phyloP scores from a whole-genome alignment of 2,113 vertebrate species.

The Glaucomys volans region DNA sequence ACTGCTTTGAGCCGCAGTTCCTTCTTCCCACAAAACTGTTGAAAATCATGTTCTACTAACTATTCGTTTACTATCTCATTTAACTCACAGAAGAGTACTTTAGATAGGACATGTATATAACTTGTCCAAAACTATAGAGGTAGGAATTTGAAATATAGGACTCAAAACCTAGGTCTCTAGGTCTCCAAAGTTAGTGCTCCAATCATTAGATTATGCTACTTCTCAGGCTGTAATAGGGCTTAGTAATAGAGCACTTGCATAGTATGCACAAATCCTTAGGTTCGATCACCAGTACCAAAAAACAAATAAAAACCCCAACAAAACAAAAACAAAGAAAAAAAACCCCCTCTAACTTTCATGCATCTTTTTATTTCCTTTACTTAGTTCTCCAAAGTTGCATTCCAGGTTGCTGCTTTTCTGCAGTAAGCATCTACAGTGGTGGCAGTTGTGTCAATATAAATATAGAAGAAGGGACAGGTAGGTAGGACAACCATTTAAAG shows the following conservation, averaged over 20 bases:
- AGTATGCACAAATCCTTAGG: neutral
- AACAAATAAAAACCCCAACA: neutral
- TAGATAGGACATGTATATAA: neutral
- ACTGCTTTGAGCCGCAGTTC: too few species aligned
- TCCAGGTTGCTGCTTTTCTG: neutral
- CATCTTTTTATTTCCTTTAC: slow-evolving; percentile 4
- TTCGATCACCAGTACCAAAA: neutral
- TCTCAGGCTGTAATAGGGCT: neutral
- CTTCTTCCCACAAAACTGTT: too few species aligned
- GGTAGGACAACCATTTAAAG: neutral
- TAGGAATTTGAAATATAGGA: neutral
- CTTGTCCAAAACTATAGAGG: neutral
- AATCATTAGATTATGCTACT: neutral
- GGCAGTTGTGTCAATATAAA: neutral
- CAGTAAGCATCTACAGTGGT: neutral
- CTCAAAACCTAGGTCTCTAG: neutral
- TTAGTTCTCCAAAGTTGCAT: neutral
- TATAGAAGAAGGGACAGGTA: neutral
- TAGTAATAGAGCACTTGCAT: too few species aligned
- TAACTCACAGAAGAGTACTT: neutral
- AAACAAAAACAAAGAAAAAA: neutral
- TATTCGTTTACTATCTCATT: neutral
- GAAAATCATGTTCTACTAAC: too few species aligned
- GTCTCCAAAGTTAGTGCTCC: neutral
- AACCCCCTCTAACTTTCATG: neutral